Percentiles rank a stretch among this genome's conserved stretches.
Conservation (phyloP, 23 tunicate genomes). For the Styela clava region DNA sequence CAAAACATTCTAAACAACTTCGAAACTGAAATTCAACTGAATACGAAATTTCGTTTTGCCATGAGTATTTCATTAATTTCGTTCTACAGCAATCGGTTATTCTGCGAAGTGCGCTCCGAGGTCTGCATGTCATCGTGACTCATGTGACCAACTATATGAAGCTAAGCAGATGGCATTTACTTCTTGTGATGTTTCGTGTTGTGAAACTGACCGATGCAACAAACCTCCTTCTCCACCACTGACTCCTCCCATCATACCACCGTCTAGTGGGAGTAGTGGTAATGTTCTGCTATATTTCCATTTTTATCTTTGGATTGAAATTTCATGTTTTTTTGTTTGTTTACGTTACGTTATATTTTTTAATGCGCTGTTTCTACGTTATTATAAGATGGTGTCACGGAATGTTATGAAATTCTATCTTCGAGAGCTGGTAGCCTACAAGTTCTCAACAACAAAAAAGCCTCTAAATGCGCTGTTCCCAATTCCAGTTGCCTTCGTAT, state of each 20-base stretch:
- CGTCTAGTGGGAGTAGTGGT: not conserved
- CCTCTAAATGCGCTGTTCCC: not conserved
- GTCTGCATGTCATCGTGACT: not conserved
- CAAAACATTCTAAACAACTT: too few relatives aligned
- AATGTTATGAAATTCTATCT: not conserved
- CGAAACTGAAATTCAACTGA: too few relatives aligned
- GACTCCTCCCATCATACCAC: not conserved
- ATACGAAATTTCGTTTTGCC: too few relatives aligned
- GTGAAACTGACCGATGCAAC: constrained; percentile 9
- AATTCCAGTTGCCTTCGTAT: not conserved
- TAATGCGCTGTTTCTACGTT: not conserved
- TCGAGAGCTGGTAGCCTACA: not conserved
- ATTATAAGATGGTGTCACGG: too few relatives aligned
- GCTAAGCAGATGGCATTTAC: not conserved
- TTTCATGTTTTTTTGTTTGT: not conserved
- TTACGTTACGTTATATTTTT: not conserved
- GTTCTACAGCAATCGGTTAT: not conserved
- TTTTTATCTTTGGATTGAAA: not conserved
- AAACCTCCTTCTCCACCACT: not conserved
- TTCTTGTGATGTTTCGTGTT: not conserved
- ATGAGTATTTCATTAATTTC: too few relatives aligned
- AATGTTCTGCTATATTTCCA: not conserved
- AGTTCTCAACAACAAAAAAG: not conserved
- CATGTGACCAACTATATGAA: not conserved
- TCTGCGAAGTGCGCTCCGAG: not conserved